A percentile compares a stretch with the other conserved stretches of the same genome.
These are phyloP conservation scores for Oophaga sylvatica DNA, from an alignment of 2,797 vertebrate genomes.

Conservation along the genomic window DNA sequence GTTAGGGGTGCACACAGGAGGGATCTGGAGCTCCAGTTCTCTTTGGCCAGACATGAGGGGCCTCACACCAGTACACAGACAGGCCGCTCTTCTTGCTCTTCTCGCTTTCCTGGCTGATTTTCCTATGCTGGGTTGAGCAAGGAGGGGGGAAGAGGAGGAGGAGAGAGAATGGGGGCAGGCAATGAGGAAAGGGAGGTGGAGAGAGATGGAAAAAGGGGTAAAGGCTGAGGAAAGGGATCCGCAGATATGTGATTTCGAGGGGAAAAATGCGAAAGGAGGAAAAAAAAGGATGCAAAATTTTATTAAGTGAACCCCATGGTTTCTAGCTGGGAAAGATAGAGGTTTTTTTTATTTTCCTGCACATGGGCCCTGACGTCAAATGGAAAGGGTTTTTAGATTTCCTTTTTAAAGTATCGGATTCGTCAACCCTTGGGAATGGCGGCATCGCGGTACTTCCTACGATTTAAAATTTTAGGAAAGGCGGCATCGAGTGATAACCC, in stretches of 20 bases:
- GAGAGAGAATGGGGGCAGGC: constrained; percentile 16
- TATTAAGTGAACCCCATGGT: too few relatives aligned
- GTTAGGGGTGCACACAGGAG: constrained; percentile 3
- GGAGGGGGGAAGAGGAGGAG: constrained; percentile 39
- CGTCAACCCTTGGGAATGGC: too few relatives aligned
- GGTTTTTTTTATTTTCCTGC: background rate
- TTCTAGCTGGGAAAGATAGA: too few relatives aligned
- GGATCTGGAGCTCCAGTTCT: constrained; percentile 7
- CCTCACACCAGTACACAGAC: constrained; percentile 46
- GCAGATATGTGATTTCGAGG: constrained; percentile 46
- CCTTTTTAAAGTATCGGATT: too few relatives aligned
- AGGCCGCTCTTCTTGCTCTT: constrained; percentile 44
- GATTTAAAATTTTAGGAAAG: too few relatives aligned
- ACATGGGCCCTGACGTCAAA: too few relatives aligned
- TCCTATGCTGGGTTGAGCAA: constrained; percentile 43
- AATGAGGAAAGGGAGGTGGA: constrained; percentile 26
- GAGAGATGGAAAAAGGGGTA: constrained; percentile 35
- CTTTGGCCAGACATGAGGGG: constrained; percentile 46
- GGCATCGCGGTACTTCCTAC: too few relatives aligned
- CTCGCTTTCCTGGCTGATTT: constrained; percentile 36
- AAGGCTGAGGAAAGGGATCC: constrained; percentile 1
- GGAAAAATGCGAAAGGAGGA: constrained; percentile 6
- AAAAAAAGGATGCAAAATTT: constrained; percentile 3
- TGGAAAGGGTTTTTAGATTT: too few relatives aligned
- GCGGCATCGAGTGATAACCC: too few relatives aligned